Evolutionary conservation across 1,140 invertebrate species (phyloP).

Genomic region (Dysdera silvatica): DNA sequence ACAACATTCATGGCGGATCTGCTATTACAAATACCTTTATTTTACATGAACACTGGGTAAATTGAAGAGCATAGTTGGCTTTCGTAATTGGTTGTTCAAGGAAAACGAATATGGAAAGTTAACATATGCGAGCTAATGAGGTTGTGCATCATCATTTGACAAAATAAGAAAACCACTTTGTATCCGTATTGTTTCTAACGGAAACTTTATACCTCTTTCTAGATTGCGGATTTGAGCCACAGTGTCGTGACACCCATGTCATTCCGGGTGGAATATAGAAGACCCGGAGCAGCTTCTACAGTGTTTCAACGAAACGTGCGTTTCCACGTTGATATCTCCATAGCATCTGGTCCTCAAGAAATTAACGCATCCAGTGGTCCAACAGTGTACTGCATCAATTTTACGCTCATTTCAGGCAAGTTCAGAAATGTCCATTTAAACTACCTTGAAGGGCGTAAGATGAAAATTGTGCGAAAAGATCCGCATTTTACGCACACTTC

Average conservation of each 20-base stretch:
- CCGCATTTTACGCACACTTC: too few species aligned
- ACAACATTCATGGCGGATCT: too few species aligned
- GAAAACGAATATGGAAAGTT: too few species aligned
- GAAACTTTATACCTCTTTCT: conserved; percentile 15
- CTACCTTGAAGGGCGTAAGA: too few species aligned
- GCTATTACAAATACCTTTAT: too few species aligned
- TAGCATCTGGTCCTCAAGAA: conserved; percentile 34
- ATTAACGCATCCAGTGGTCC: conserved; percentile 50
- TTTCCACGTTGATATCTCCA: conserved; percentile 70
- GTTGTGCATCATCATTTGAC: too few species aligned
- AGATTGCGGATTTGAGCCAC: conserved; percentile 97
- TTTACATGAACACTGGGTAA: too few species aligned
- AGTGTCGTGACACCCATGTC: conserved; percentile 94
- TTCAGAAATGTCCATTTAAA: too few species aligned
- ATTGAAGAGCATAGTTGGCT: too few species aligned
- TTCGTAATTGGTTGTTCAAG: too few species aligned
- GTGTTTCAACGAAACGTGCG: conserved; percentile 97
- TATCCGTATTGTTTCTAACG: neutral
- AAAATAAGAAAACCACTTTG: neutral
- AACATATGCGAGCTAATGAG: too few species aligned
- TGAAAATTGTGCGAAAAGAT: too few species aligned
- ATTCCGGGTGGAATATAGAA: conserved; percentile 93
- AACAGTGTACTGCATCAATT: conserved; percentile 85
- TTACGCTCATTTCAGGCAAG: conserved; percentile 84
- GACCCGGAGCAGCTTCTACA: conserved; percentile 69